A percentile compares a stretch with the other conserved stretches of the same genome.
Evolutionary conservation across 1,140 invertebrate genomes (phyloP).

Genomic region (Drosophila takahashii): DNA sequence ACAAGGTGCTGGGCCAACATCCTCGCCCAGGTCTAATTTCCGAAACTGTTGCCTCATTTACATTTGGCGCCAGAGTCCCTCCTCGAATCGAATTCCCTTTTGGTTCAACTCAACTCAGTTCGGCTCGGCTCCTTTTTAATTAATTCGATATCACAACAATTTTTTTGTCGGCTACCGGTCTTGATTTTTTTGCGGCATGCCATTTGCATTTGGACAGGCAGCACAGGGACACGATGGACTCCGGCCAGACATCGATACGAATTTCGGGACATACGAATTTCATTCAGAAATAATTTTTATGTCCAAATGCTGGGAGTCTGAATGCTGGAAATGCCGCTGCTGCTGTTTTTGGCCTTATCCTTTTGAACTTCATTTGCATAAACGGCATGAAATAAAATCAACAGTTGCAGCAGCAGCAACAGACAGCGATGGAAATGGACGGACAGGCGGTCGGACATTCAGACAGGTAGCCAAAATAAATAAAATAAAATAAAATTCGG

Average conservation of each 20-base stretch:
- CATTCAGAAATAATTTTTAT: constrained; percentile 83
- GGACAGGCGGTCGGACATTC: constrained; percentile 25
- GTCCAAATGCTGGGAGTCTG: constrained; percentile 67
- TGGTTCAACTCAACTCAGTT: background rate
- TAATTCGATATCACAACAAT: constrained; percentile 82
- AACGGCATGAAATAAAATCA: constrained; percentile 83
- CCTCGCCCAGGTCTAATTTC: constrained; percentile 62
- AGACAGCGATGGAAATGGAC: constrained; percentile 34
- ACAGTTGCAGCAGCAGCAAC: constrained; percentile 71
- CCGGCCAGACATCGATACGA: constrained; percentile 68
- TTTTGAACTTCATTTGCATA: constrained; percentile 83
- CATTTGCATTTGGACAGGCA: constrained; percentile 73
- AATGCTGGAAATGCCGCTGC: constrained; percentile 16
- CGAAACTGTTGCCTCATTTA: constrained; percentile 73
- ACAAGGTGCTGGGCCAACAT: constrained; percentile 68
- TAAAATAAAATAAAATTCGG: constrained; percentile 64
- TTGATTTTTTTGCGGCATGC: constrained; percentile 71
- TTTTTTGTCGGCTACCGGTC: constrained; percentile 78
- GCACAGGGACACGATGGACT: constrained; percentile 7
- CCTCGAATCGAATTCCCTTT: constrained; percentile 45
- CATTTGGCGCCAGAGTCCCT: constrained; percentile 68
- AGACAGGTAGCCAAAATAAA: constrained; percentile 72
- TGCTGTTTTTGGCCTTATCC: constrained; percentile 73
- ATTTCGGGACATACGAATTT: constrained; percentile 72
- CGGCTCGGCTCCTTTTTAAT: constrained; percentile 66